Percentiles rank a stretch among this genome's conserved stretches.
phyloP scores from a whole-genome alignment of 2,888 invertebrate genomes.

The Leptura quadrifasciata region DNA sequence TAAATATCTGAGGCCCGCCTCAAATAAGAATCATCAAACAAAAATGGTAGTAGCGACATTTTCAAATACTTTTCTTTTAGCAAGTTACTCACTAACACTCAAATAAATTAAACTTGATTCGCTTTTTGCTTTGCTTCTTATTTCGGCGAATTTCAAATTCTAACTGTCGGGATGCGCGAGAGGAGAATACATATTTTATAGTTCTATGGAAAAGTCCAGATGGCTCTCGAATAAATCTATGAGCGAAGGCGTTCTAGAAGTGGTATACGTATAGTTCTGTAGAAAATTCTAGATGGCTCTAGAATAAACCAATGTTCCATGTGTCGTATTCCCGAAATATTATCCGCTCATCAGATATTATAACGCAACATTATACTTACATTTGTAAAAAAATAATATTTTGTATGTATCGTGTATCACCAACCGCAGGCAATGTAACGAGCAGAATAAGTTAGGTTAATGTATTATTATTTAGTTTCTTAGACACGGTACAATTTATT shows the following conservation, averaged over 20 bases:
- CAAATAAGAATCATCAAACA: slow-evolving; percentile 2
- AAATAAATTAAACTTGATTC: not conserved
- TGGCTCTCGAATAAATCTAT: not conserved
- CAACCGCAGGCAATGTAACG: too few relatives aligned
- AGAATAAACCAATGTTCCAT: not conserved
- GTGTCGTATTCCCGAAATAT: too few relatives aligned
- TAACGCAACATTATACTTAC: too few relatives aligned
- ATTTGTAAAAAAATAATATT: too few relatives aligned
- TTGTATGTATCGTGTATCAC: too few relatives aligned
- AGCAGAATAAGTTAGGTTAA: too few relatives aligned
- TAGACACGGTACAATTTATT: too few relatives aligned
- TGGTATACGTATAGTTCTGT: not conserved
- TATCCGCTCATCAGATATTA: too few relatives aligned
- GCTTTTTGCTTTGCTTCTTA: not conserved
- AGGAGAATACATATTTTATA: not conserved
- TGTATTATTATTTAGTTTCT: too few relatives aligned
- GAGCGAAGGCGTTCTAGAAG: too few relatives aligned
- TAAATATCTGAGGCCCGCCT: too few relatives aligned
- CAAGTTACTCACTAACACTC: too few relatives aligned
- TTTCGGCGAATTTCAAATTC: not conserved
- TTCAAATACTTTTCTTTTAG: not conserved
- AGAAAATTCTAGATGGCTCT: not conserved
- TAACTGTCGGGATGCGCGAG: not conserved
- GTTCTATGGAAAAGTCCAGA: not conserved
- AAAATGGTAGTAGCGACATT: slow-evolving; percentile 24